Conservation (phyloP, 2,888 invertebrate species). For the Drosophila anceps region DNA sequence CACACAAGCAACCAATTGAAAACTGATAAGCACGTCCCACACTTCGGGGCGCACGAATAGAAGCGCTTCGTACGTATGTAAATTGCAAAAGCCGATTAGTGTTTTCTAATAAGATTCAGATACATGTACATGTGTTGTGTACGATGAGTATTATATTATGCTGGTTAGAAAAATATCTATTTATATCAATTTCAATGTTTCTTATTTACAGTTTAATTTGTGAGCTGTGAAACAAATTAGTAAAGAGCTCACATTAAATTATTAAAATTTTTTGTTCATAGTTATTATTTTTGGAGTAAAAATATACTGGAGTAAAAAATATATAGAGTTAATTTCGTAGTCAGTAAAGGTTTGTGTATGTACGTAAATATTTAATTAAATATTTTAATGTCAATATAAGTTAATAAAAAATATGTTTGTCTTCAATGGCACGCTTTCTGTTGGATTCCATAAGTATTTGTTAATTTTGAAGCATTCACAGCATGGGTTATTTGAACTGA, state of each 20-base stretch:
- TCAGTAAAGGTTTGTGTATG: background rate
- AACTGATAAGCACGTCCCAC: conserved; percentile 3
- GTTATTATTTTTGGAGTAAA: background rate
- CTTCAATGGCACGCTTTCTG: background rate
- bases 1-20: conserved; percentile 17
- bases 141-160: background rate
- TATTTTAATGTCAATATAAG: background rate
- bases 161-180: background rate
- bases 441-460: background rate
- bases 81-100: background rate
- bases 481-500: background rate
- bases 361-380: background rate
- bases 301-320: too few species aligned
- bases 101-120: too few species aligned
- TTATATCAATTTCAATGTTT: too few species aligned
- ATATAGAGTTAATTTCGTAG: background rate
- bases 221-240: background rate
- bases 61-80: background rate
- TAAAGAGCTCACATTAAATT: background rate
- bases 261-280: background rate
- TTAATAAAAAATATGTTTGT: background rate
- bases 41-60: conserved; percentile 5
- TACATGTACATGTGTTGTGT: background rate
- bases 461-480: background rate
- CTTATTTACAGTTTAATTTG: background rate